These are phyloP conservation scores for Euwallacea fornicatus DNA, from an alignment of 1,140 invertebrate genomes.

Conservation along the genomic window DNA sequence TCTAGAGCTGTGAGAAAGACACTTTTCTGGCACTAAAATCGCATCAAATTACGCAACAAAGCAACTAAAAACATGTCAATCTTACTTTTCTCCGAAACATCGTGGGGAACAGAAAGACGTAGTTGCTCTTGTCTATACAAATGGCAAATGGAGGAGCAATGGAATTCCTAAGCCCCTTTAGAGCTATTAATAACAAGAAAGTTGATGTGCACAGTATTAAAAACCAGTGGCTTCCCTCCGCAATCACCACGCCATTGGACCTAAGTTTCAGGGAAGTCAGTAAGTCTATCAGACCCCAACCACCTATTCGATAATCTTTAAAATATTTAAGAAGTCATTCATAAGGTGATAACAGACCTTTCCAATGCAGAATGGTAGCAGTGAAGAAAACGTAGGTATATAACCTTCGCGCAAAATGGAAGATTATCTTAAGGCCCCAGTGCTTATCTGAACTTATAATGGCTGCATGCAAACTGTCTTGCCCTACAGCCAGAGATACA, in stretches of 20 bases:
- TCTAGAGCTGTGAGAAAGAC: conserved; percentile 6
- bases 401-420: conserved; percentile 26
- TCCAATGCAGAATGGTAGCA: conserved; percentile 30
- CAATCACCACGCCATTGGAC: background rate
- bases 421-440: conserved; percentile 25
- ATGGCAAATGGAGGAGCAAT: conserved; percentile 30
- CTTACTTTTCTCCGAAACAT: conserved; percentile 29
- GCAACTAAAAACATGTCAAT: background rate
- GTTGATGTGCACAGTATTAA: conserved; percentile 7
- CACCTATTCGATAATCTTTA: conserved; percentile 11
- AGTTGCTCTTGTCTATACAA: conserved; percentile 35
- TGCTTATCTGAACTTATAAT: conserved; percentile 28
- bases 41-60: background rate
- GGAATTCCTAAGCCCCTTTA: conserved; percentile 27
- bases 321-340: background rate
- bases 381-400: conserved; percentile 29
- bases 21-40: background rate
- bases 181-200: background rate
- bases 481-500: conserved; percentile 20
- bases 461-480: conserved; percentile 18
- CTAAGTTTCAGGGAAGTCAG: conserved; percentile 13
- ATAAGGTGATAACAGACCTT: conserved; percentile 4
- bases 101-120: conserved; percentile 32
- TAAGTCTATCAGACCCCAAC: conserved; percentile 24
- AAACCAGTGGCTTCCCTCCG: conserved; percentile 11